Conservation (phyloP, 2,888 invertebrate genomes). For the Eurytoma californica region DNA sequence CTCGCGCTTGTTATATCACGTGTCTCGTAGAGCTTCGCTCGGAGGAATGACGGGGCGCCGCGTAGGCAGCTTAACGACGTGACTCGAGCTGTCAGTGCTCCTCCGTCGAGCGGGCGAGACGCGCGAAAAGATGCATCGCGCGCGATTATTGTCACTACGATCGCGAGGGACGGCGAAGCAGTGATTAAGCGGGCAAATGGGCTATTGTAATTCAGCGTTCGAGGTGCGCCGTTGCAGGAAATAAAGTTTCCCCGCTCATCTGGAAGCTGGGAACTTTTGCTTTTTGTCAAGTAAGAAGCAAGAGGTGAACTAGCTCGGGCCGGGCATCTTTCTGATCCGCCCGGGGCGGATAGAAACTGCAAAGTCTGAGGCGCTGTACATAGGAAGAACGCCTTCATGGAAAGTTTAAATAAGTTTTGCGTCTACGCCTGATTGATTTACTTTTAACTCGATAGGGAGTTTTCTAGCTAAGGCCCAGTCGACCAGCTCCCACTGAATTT, state of each 20-base stretch:
- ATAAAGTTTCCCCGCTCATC: constrained; percentile 17
- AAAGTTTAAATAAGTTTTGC: constrained; percentile 68
- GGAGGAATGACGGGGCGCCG: too few relatives aligned
- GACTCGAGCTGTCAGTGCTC: too few relatives aligned
- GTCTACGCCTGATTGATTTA: constrained; percentile 70
- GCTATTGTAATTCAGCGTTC: too few relatives aligned
- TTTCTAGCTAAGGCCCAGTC: constrained; percentile 25
- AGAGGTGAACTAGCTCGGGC: constrained; percentile 52
- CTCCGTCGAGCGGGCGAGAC: too few relatives aligned
- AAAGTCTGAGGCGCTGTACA: constrained; percentile 58
- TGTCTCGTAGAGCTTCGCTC: too few relatives aligned
- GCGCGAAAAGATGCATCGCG: too few relatives aligned
- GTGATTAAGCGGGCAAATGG: too few relatives aligned
- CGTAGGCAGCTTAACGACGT: too few relatives aligned
- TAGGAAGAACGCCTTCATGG: constrained; percentile 50
- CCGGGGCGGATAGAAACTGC: constrained; percentile 58
- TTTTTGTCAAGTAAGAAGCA: constrained; percentile 51
- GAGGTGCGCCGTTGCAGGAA: too few relatives aligned
- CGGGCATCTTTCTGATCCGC: constrained; percentile 54
- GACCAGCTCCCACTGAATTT: constrained; percentile 30
- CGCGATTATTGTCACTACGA: too few relatives aligned
- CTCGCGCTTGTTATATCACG: too few relatives aligned
- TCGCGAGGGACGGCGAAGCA: too few relatives aligned
- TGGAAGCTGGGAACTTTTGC: constrained; percentile 18
- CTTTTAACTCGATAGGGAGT: constrained; percentile 67